phyloP scores from a whole-genome alignment of 2,113 vertebrate species.

The Eubucco bourcierii region DNA sequence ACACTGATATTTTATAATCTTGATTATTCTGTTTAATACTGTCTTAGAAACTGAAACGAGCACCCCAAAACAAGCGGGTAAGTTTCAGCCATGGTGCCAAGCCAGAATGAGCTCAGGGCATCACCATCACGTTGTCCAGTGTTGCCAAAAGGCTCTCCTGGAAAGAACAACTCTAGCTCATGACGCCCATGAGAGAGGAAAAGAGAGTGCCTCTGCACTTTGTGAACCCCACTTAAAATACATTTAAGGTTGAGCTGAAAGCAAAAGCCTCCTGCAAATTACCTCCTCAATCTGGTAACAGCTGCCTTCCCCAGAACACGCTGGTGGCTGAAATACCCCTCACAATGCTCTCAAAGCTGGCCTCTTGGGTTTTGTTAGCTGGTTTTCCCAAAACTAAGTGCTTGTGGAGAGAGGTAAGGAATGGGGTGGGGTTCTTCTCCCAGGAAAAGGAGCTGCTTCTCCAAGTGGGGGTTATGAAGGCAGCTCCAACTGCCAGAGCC shows the following conservation, averaged over 20 bases:
- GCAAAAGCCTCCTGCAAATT: neutral
- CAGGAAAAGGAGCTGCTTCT: neutral
- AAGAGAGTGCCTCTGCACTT: neutral
- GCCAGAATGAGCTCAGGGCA: neutral
- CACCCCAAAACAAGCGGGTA: neutral
- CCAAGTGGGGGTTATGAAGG: rapidly evolving
- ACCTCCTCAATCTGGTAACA: neutral
- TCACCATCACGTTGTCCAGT: neutral
- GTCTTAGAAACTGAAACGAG: neutral
- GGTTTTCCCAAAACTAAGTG: neutral
- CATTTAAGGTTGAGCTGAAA: neutral
- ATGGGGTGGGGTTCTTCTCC: neutral
- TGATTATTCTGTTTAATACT: too few species aligned
- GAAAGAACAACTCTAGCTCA: neutral
- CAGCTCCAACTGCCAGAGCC: neutral
- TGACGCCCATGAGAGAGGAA: neutral
- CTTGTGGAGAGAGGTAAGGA: neutral
- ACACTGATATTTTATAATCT: neutral
- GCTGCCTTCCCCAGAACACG: rapidly evolving
- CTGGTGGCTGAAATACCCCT: neutral
- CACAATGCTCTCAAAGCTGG: neutral
- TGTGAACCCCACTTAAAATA: neutral
- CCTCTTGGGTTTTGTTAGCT: neutral
- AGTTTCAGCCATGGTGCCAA: rapidly evolving
- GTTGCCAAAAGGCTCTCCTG: neutral